Base-by-base conservation (phyloP, 2,888 invertebrate genomes). In the Scaptomyza flava region DNA sequence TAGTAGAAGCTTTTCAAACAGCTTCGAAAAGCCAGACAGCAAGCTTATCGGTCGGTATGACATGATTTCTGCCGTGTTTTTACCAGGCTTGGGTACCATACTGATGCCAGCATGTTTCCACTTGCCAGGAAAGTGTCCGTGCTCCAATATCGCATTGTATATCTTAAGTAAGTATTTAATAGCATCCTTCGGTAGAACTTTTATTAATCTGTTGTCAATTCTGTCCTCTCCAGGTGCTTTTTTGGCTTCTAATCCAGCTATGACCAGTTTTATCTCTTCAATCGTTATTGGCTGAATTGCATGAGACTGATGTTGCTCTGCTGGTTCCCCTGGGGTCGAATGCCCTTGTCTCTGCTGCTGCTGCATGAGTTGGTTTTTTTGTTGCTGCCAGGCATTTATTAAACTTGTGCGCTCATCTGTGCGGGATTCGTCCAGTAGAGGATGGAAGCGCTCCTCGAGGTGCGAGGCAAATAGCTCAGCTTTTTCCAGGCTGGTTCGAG, bases 41-140 rank as follows among this genome's bases (percentile, higher is more conserved):
- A 51, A 2, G 11, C 50, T 51, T 6, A 51, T 51, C 1, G 50
- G 50, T 0, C 50, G n/a, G 3, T 51, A 51, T 1, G 50, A 51
- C 0, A 14, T 7, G 1, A 46, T 14, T 5, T 31, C n/a, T 0
- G n/a, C 9, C 2, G 20, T 8, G 1, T 3, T 1, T 8, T 48
- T 48, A 1, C 12, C 34, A 2, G 34, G 50, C n/a, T 50, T 34
- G 0, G 11, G 34, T 2, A 50, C 36, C 20, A n/a, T 50, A 1
- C 9, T 23, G 0, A 51, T 48, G 4, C 14, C n/a, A 1, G 50
- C 50, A 1, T 23, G 23, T 11, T 51, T 51, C 50, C 50, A 51
- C 14, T 27, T 11, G 4, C 1, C 14, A 0, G 50, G 50, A 2
- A 38, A 51, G 9, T 51, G 27, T 0, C 23, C 23, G 1, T 34